These are phyloP conservation scores for Adrianichthys oophorus DNA, from an alignment of 2,797 vertebrate species.

Conservation along the genomic window DNA sequence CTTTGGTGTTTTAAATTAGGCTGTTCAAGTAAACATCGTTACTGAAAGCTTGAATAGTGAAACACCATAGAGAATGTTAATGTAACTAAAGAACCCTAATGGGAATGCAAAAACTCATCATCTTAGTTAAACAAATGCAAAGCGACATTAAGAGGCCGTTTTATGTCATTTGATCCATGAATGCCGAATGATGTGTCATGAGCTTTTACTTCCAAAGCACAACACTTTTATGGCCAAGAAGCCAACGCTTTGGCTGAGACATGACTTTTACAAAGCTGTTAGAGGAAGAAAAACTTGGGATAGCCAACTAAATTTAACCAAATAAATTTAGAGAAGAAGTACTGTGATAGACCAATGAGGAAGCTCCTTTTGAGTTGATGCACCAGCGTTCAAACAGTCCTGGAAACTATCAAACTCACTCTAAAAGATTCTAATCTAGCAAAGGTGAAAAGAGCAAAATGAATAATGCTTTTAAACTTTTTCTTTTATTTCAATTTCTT, in stretches of 20 bases:
- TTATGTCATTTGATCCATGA: conserved; percentile 47
- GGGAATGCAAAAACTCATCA: conserved; percentile 13
- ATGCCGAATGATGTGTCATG: conserved; percentile 33
- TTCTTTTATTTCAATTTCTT: no score
- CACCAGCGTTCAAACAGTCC: no score
- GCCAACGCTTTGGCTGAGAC: conserved; percentile 6
- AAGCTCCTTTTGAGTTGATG: no score
- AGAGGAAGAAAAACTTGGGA: neutral
- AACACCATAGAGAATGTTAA: conserved; percentile 5
- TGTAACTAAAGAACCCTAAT: neutral
- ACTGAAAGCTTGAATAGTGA: neutral
- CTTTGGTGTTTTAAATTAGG: neutral
- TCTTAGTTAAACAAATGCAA: conserved; percentile 25
- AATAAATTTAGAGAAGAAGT: neutral
- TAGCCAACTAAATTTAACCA: neutral
- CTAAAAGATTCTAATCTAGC: no score
- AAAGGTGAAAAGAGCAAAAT: no score
- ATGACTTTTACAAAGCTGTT: neutral
- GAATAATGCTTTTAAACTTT: no score
- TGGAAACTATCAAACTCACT: no score
- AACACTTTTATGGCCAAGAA: conserved; percentile 33
- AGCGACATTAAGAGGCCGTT: conserved; percentile 16
- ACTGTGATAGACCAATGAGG: no score
- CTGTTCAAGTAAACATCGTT: conserved; percentile 4
- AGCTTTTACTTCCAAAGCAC: conserved; percentile 18